phyloP scores from a whole-genome alignment of 2,113 vertebrate species.

The Oryctolagus cuniculus region mOryCun1.1 NC_091438.1:12643501-12644000 shows the following conservation, averaged over 20 bases:
- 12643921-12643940: neutral
- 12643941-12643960: neutral
- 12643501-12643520: rapidly evolving
- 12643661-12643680: neutral
- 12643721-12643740: rapidly evolving
- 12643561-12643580: neutral
- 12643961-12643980: neutral
- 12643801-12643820: neutral
- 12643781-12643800: rapidly evolving
- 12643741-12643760: neutral
- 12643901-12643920: neutral
- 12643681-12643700: neutral
- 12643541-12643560: rapidly evolving
- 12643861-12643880: rapidly evolving
- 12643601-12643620: too few species aligned
- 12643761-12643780: neutral
- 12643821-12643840: neutral
- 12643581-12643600: rapidly evolving
- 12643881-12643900: neutral
- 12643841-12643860: rapidly evolving
- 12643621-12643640: rapidly evolving
- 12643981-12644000: neutral
- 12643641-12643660: neutral
- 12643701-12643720: too few species aligned
- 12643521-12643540: rapidly evolving